Evolutionary conservation across 2,888 invertebrate species (phyloP).

Genomic region (Hypena proboscidalis): DNA sequence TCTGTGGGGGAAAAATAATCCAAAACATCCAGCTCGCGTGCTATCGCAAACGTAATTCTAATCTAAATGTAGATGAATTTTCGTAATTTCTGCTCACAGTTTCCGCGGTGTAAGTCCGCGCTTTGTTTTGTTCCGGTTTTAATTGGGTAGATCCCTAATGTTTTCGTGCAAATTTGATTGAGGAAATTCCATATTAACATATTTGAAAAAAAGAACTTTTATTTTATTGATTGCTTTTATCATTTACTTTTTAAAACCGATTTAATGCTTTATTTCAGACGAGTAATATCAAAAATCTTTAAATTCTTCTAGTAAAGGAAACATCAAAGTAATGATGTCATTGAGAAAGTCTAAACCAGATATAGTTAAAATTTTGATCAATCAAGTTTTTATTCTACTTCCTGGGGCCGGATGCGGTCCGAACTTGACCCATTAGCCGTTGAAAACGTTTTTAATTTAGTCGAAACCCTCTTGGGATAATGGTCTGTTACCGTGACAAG

Average conservation of each 20-base stretch:
- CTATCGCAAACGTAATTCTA: slow-evolving; percentile 46
- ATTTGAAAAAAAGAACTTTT: no score
- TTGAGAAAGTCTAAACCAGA: slow-evolving; percentile 9
- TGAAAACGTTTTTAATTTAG: slow-evolving; percentile 50
- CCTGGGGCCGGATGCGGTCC: slow-evolving; percentile 35
- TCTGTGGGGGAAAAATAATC: slow-evolving; percentile 23
- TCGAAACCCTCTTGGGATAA: slow-evolving; percentile 49
- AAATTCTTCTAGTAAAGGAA: no score
- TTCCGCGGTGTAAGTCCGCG: no score
- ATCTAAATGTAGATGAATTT: slow-evolving; percentile 59
- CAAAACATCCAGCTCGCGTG: slow-evolving; percentile 38
- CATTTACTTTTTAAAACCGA: no score
- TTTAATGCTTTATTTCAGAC: no score
- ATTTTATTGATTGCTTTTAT: no score
- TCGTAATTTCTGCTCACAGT: no score
- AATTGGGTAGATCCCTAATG: slow-evolving; percentile 54
- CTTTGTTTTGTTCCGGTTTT: slow-evolving; percentile 55
- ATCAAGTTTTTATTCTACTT: slow-evolving; percentile 25
- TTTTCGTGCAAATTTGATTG: no score
- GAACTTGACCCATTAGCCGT: slow-evolving; percentile 50
- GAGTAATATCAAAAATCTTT: no score
- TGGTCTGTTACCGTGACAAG: slow-evolving; percentile 48
- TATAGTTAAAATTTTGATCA: slow-evolving; percentile 23
- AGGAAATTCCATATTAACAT: no score
- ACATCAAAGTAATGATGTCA: no score